Evolutionary conservation across 2,797 vertebrate species (phyloP).

Genomic region (Labroides dimidiatus): DNA sequence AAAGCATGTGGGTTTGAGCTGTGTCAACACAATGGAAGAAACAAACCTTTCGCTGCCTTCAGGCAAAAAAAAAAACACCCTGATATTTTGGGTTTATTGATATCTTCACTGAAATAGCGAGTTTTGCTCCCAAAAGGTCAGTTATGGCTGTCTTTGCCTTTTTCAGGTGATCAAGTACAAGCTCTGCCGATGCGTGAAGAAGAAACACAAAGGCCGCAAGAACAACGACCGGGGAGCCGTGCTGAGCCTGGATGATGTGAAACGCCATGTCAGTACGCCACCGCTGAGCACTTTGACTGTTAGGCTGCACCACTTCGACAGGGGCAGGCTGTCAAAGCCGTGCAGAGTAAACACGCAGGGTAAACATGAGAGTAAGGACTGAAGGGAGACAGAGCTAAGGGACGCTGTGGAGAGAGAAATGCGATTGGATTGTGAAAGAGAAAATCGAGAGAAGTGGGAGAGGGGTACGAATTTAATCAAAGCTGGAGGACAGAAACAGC

Average conservation of each 20-base stretch:
- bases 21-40: neutral
- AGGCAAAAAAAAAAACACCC: neutral
- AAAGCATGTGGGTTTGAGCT: conserved; percentile 7
- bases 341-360: conserved; percentile 7
- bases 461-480: too few relatives aligned
- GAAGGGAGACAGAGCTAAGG: conserved; percentile 34
- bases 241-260: conserved; percentile 97
- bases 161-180: conserved; percentile 95
- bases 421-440: conserved; percentile 40
- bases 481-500: conserved; percentile 51
- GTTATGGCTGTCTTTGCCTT: conserved; percentile 21
- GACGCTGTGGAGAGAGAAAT: conserved; percentile 32
- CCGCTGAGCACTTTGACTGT: conserved; percentile 51
- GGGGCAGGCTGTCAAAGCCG: conserved; percentile 27
- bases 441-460: conserved; percentile 46
- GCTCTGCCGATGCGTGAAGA: conserved; percentile 91
- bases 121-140: conserved; percentile 16
- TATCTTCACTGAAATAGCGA: neutral
- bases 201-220: conserved; percentile 94
- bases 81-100: neutral
- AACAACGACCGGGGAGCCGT: conserved; percentile 95
- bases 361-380: conserved; percentile 15
- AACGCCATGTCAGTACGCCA: conserved; percentile 92
- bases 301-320: conserved; percentile 46
- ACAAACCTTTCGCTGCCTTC: neutral